Percentiles rank a stretch among this genome's conserved stretches.
These are phyloP conservation scores for Bembecia ichneumoniformis DNA, from an alignment of 2,888 invertebrate species.

Conservation along the genomic window DNA sequence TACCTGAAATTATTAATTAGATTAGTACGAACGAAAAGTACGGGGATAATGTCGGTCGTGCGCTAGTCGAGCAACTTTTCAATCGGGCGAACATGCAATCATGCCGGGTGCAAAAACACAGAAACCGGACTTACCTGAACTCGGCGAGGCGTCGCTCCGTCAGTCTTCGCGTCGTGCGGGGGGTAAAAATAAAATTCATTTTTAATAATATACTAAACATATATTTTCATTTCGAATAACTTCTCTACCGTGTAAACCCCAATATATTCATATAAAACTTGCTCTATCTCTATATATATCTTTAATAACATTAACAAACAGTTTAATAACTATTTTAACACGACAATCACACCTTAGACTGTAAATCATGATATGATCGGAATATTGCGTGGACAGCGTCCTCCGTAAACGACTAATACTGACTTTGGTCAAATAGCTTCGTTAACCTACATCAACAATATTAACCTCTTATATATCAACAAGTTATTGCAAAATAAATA, in stretches of 20 bases:
- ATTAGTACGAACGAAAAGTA: constrained; percentile 68
- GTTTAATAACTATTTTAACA: constrained; percentile 47
- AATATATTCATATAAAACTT: constrained; percentile 73
- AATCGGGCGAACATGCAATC: constrained; percentile 35
- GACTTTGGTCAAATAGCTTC: constrained; percentile 73
- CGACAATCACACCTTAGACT: constrained; percentile 46
- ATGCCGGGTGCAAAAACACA: constrained; percentile 24
- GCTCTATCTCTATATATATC: constrained; percentile 60
- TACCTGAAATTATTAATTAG: constrained; percentile 71
- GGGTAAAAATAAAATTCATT: constrained; percentile 33
- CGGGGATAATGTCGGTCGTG: constrained; percentile 36
- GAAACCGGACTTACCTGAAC: too few relatives aligned
- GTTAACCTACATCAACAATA: constrained; percentile 69
- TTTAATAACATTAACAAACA: constrained; percentile 71
- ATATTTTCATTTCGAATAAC: constrained; percentile 49
- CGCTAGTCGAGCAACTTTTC: constrained; percentile 30
- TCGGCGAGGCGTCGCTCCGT: too few relatives aligned
- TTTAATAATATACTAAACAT: constrained; percentile 32
- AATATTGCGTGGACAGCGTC: constrained; percentile 45
- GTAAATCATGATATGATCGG: constrained; percentile 53
- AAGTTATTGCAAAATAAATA: constrained; percentile 65
- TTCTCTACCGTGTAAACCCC: constrained; percentile 71
- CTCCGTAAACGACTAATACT: constrained; percentile 51
- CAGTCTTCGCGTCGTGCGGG: not conserved
- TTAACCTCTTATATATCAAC: constrained; percentile 40